Base-by-base conservation (phyloP, 2,113 vertebrate species). In the Okapia johnstoni region DNA sequence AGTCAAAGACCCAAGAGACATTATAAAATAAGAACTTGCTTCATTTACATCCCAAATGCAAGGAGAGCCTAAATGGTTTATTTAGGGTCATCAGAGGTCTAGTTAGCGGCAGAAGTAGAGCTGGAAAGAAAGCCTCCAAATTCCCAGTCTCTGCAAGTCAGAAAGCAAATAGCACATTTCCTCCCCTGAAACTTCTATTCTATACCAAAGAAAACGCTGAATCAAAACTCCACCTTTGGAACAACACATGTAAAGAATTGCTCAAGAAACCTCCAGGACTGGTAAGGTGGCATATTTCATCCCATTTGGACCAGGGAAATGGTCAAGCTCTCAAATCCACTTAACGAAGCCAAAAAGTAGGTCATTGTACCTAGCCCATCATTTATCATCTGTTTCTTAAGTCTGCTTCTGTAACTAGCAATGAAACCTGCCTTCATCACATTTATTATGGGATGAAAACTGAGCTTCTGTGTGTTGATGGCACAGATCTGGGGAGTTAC, bases 361-460 rank as follows among this genome's bases (percentile, higher is more conserved):
- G 23, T 80, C 85, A 63, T 96, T 96, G 93, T 80, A 61, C 63
- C 80, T 87, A 52, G 30, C 86, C 92, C 91, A 61, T 66, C 85
- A 77, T 85, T 96, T 70, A 17, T 28, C 50, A 0, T 66, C 63
- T 81, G 80, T 76, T 93, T 66, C 95, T 85, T 25, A 94, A 90
- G 83, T 40, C 55, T 28, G 17, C 26, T 88, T 90, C 84, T 95
- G 10, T 90, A 84, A 83, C 48, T 40, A 30, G 76, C 93, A 94
- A 3, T 58, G 93, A 93, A 94, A 93, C 55, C 48, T 95, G 84
- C 58, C 96, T 88, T 95, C 79, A 43, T 80, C 86, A 86, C 90
- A 79, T 96, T 58, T 60, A 94, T 43, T 61, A 97, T 77, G 43
- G 80, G 36, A 63, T 93, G 73, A 92, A 95, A 96, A 97, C 63